phyloP scores from a whole-genome alignment of 2,797 vertebrate species.

The Tachyglossus aculeatus region DNA sequence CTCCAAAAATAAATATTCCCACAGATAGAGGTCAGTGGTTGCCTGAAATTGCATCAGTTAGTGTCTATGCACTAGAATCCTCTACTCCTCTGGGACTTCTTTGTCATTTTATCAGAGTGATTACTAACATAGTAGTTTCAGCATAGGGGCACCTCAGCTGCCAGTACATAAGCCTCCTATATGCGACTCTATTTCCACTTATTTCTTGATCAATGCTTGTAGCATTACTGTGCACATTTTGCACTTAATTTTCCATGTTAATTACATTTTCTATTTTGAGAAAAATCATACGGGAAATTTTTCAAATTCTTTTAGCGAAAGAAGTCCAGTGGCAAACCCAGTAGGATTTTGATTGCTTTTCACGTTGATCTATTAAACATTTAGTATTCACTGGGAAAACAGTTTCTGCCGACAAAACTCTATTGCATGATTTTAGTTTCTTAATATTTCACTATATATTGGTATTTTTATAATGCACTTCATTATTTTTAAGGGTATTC shows the following conservation, averaged over 20 bases:
- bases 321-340: slow-evolving; percentile 55
- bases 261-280: slow-evolving; percentile 54
- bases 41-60: slow-evolving; percentile 81
- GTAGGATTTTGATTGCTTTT: slow-evolving; percentile 52
- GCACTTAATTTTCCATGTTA: slow-evolving; percentile 56
- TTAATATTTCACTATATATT: slow-evolving; percentile 62
- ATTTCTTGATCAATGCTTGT: slow-evolving; percentile 20
- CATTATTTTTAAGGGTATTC: slow-evolving; percentile 53
- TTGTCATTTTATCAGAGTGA: slow-evolving; percentile 76
- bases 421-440: slow-evolving; percentile 62
- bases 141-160: slow-evolving; percentile 32
- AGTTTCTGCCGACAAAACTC: slow-evolving; percentile 61
- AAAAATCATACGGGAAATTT: slow-evolving; percentile 53
- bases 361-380: slow-evolving; percentile 50
- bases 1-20: slow-evolving; percentile 78
- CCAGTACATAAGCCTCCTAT: slow-evolving; percentile 22
- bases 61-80: slow-evolving; percentile 58
- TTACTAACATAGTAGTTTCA: slow-evolving; percentile 61
- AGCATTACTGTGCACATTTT: slow-evolving; percentile 49
- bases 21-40: slow-evolving; percentile 80
- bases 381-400: slow-evolving; percentile 64
- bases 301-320: slow-evolving; percentile 57
- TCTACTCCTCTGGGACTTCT: slow-evolving; percentile 64
- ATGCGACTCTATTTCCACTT: slow-evolving; percentile 21
- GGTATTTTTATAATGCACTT: slow-evolving; percentile 55